phyloP scores from a whole-genome alignment of 2,888 invertebrate species.

The Noctua janthe region DNA sequence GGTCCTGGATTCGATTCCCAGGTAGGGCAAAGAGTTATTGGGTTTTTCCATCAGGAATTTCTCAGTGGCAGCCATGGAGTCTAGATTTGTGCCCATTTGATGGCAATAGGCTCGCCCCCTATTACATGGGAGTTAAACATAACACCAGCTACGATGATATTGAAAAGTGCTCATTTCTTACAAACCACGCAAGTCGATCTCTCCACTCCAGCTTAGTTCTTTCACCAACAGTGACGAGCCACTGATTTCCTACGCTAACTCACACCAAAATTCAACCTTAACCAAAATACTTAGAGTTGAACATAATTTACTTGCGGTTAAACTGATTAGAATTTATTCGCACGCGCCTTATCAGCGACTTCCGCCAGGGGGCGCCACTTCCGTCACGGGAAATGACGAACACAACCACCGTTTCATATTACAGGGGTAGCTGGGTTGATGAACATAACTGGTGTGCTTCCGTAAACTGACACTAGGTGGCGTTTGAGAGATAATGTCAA shows the following conservation, averaged over 20 bases:
- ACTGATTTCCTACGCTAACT: background rate
- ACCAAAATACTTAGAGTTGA: constrained; percentile 4
- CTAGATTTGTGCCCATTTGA: no score
- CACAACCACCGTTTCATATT: constrained; percentile 50
- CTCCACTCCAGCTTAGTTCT: no score
- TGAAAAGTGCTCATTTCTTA: no score
- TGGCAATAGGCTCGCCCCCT: no score
- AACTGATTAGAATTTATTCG: constrained; percentile 22
- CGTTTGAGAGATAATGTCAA: constrained; percentile 20
- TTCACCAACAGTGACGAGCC: no score
- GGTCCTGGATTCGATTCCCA: no score
- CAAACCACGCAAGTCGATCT: no score
- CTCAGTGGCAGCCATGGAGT: no score
- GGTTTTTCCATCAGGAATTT: no score
- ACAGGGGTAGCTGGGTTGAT: constrained; percentile 47
- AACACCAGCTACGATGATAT: no score
- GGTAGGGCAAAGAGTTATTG: no score
- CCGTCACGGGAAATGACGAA: constrained; percentile 65
- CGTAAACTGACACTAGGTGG: constrained; percentile 31
- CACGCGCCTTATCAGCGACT: constrained; percentile 56
- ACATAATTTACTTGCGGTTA: background rate
- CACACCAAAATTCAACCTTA: background rate
- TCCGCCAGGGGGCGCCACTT: constrained; percentile 63
- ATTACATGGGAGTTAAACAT: no score
- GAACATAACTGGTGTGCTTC: constrained; percentile 34